Base-by-base conservation (phyloP, 2,888 invertebrate genomes). In the Folsomia manolachei region DNA sequence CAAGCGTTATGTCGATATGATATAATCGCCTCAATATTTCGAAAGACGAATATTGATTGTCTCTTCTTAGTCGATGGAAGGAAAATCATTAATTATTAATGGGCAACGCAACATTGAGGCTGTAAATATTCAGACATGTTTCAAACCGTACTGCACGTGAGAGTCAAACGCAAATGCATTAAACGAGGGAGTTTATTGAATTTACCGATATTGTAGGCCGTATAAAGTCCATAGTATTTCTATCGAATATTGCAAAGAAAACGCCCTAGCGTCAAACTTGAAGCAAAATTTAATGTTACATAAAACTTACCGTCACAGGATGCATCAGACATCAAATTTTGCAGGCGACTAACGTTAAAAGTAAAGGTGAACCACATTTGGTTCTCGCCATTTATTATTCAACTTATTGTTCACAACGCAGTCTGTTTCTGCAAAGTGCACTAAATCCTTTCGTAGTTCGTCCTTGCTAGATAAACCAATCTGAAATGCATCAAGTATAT, bases 351-450 rank as follows among this genome's bases (percentile, higher is more conserved):
- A 39, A n/a, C n/a, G n/a, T n/a, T n/a, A n/a, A n/a, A n/a, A n/a
- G n/a, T n/a, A n/a, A 56, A 56, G 56, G 56, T 56, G 56, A 56
- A n/a, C 56, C 21, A 56, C 19, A 56, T 56, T 56, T 56, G 7
- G 11, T 56, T 56, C 56, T n/a, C 21, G 7, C 11, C 21, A 56
- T 56, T 56, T 19, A n/a, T n/a, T 19, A 14, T 19, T 19, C 18
- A n/a, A n/a, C n/a, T n/a, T n/a, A n/a, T n/a, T n/a, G n/a, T n/a
- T n/a, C n/a, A n/a, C n/a, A n/a, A n/a, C n/a, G n/a, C n/a, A n/a
- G n/a, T n/a, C n/a, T 56, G 19, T 14, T 21, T 19, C n/a, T 14
- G 18, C 56, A 56, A 56, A n/a, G 56, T n/a, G n/a, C n/a, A n/a
- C n/a, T n/a, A n/a, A 14, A 39, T 39, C 4, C 39, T 4, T 39